Conservation (phyloP, 1,140 invertebrate species). For the Zeugodacus cucurbitae region DNA sequence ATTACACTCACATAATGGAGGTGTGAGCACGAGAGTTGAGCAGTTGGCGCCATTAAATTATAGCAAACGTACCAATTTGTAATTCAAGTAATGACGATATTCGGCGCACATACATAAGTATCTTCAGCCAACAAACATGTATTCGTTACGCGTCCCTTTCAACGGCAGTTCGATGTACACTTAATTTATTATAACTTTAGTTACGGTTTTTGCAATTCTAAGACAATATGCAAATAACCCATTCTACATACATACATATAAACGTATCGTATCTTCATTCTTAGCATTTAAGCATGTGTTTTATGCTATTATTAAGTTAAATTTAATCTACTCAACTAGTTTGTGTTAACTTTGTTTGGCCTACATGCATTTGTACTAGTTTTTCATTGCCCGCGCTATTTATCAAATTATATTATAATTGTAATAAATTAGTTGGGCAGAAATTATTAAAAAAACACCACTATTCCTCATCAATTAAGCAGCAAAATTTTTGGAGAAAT, state of each 20-base stretch:
- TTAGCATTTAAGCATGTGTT: slow-evolving; percentile 3
- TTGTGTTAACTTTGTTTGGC: neutral
- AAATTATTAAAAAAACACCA: neutral
- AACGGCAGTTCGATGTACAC: neutral
- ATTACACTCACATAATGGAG: neutral
- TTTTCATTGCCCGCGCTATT: neutral
- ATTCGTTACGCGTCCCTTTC: neutral
- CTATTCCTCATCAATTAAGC: neutral
- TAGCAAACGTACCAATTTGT: neutral
- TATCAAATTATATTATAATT: neutral
- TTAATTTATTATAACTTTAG: slow-evolving; percentile 4
- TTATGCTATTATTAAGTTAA: slow-evolving; percentile 1
- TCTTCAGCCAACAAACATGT: neutral
- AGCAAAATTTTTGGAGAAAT: neutral
- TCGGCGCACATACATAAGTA: neutral
- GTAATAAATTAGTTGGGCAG: neutral
- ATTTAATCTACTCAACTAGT: neutral
- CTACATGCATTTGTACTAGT: neutral
- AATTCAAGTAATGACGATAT: neutral
- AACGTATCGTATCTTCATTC: neutral
- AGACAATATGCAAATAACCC: neutral
- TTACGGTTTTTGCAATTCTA: neutral
- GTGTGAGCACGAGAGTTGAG: neutral
- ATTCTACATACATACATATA: neutral
- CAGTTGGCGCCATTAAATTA: neutral